Base-by-base conservation (phyloP, 2,797 vertebrate genomes). In the Nyctibius grandis region DNA sequence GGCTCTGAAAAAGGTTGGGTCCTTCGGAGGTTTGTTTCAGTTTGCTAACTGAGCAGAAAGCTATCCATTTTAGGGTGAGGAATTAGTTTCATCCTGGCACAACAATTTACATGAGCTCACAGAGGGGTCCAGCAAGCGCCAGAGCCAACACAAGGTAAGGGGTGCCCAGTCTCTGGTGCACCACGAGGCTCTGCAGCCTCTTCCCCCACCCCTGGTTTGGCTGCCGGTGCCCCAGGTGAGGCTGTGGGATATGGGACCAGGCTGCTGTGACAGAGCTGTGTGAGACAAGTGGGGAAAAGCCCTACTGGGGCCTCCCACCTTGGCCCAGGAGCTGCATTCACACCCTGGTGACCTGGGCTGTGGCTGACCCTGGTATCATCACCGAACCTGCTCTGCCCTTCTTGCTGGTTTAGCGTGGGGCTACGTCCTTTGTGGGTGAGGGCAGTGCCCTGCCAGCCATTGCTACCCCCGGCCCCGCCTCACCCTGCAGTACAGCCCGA, bases 1-100 rank as follows among this genome's bases (percentile, higher is more conserved):
- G 25, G 23, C 11, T 83, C 38, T 63, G 63, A 38, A 57, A 67
- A 70, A 0, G 1, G 18, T 33, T 3, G 0, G 6, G n/a, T 36
- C 13, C 21, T 69, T 31, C 74, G 85, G 34, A 63, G 2, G 8
- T 48, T 68, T 57, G 20, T 47, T 67, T 47, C 48, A 57, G 33
- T 72, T 80, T 75, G 34, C 28, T 51, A 42, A 33, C 18, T 2
- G 5, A 72, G 44, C 7, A 57, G 68, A 70, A 84, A 65, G 11
- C 28, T 44, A 9, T 20, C 29, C 8, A 21, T 51, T 79, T 56
- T 26, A 47, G 36, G 15, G 40, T 5, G 6, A 79, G 4, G 26
- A 67, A 31, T 65, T 51, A 56, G 4, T 65, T 75, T 76, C 65
- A 38, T 42, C 36, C 9, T 50, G 29, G 13, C 53, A 65, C 26